These are phyloP conservation scores for Ivindomyrus marchei DNA, from an alignment of 2,113 vertebrate species.

Conservation along the genomic window DNA sequence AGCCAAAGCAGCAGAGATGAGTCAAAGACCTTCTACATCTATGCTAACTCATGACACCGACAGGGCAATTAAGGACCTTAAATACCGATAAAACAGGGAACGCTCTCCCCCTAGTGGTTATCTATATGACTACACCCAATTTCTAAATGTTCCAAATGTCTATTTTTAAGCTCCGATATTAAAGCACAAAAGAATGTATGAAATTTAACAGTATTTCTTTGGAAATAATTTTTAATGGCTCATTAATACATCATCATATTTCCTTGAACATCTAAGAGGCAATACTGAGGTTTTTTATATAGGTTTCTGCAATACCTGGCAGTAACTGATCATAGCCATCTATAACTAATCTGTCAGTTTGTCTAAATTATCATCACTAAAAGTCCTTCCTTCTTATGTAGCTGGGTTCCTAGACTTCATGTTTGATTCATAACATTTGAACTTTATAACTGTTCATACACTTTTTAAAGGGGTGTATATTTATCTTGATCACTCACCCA, in stretches of 20 bases:
- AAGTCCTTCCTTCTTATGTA: not conserved
- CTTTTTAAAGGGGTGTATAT: not conserved
- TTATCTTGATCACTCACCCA: not conserved
- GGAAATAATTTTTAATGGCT: not conserved
- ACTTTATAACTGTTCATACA: not conserved
- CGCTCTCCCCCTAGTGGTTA: slow-evolving; percentile 20
- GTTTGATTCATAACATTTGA: not conserved
- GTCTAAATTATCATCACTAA: not conserved
- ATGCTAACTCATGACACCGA: not conserved
- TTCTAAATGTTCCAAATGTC: not conserved
- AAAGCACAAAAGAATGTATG: not conserved
- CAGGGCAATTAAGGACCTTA: not conserved
- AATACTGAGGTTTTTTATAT: not conserved
- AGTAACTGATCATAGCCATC: not conserved
- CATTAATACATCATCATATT: not conserved
- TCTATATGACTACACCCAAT: not conserved
- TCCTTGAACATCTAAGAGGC: not conserved
- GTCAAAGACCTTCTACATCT: not conserved
- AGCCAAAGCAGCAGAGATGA: not conserved
- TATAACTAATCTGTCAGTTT: not conserved
- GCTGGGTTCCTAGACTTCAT: not conserved
- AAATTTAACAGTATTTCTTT: not conserved
- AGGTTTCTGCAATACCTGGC: not conserved
- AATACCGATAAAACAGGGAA: not conserved
- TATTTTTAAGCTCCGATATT: not conserved